These are phyloP conservation scores for Pristionchus fissidentatus DNA, from an alignment of 2,888 invertebrate species.

Conservation along the genomic window DNA sequence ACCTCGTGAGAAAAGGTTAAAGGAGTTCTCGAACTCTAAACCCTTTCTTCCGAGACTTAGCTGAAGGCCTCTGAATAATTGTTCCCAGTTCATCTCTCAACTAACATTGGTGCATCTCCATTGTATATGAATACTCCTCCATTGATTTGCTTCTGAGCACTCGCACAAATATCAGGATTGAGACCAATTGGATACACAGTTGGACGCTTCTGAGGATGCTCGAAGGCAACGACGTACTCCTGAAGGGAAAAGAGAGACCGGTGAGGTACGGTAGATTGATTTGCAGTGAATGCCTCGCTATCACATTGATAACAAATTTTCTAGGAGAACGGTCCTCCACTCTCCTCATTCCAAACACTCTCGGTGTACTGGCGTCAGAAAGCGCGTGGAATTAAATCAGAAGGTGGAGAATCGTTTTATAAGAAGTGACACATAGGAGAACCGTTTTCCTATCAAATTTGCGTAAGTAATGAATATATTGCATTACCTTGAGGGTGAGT, in stretches of 20 bases:
- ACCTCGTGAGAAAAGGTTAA: too few species aligned
- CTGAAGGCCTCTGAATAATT: too few species aligned
- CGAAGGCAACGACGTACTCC: conserved; percentile 41
- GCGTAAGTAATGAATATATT: not conserved
- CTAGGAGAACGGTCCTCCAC: too few species aligned
- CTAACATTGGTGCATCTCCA: not conserved
- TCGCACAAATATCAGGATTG: not conserved
- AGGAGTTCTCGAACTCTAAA: too few species aligned
- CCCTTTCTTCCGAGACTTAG: too few species aligned
- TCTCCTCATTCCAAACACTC: not conserved
- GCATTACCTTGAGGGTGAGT: conserved; percentile 55
- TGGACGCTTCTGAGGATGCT: conserved; percentile 46
- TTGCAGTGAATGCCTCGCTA: not conserved
- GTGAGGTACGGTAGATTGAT: not conserved
- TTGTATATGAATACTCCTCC: conserved; percentile 54
- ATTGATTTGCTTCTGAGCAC: conserved; percentile 33
- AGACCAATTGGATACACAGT: conserved; percentile 9
- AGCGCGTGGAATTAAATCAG: not conserved
- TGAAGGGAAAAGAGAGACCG: not conserved
- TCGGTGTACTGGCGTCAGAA: not conserved
- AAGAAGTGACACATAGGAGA: too few species aligned
- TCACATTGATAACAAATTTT: too few species aligned
- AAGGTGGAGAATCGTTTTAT: not conserved
- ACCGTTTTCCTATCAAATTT: too few species aligned
- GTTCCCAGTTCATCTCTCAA: not conserved